Evolutionary conservation across 2,888 invertebrate genomes (phyloP), one percentile per base, ranked within the genome.

Genomic region (Chesias legatella): DNA sequence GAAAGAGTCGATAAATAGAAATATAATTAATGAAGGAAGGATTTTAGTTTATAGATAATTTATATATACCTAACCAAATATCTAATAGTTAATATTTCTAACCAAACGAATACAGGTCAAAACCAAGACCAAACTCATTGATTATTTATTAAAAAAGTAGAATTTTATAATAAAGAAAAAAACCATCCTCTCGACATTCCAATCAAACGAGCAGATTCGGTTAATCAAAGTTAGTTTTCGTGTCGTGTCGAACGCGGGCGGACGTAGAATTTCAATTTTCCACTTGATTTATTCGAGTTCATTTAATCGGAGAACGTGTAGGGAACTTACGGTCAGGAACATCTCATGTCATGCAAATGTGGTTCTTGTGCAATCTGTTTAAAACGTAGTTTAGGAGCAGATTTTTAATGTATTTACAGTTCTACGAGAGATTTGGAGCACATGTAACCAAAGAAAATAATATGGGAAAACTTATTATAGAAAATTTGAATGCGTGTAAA

Each of bases 281-380:
- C 78, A 70, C 68, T 65, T 81, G 80, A 84, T 82, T 82, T 76
- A 76, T 76, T 71, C 63, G 54, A 64, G 63, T 70, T 73, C 68
- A 70, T 70, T 73, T 63, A 68, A 76, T 75, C 73, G 46, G 35
- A 45, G 35, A 41, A 28, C 39, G 27, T 48, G 33, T 43, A 20
- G 35, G 43, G 38, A 26, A 30, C 37, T 36, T 33, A 39, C 23
- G 36, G 36, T 45, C 32, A 36, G 35, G 32, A 45, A 34, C 43
- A 42, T 29, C 30, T 11, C 7, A 13, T 23, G 17, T 17, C 37
- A 48, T 37, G 35, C 30, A 35, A 35, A 31, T 32, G 23, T 3
- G 20, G 41, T 41, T 6, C 22, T n/a, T 22, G 6, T n/a, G 22
- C 22, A 17, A 17, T 17, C 13, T 17, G 5, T 17, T 17, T 17